phyloP scores from a whole-genome alignment of 2,113 vertebrate genomes.

The Solenodon paradoxus region DNA sequence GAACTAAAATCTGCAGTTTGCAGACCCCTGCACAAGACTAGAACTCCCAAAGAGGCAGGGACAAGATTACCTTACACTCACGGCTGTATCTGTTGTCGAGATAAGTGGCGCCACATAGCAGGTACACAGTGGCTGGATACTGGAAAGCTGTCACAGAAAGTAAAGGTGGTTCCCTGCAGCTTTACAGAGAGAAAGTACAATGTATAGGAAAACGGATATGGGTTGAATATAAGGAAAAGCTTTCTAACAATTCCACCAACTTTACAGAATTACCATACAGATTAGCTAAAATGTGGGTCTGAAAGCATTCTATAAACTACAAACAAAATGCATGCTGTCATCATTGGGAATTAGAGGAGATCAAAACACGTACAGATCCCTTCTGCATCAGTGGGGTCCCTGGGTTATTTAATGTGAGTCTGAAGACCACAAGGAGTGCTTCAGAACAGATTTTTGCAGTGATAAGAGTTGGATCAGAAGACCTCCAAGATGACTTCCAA shows the following conservation, averaged over 20 bases:
- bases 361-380: background rate
- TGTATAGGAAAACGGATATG: background rate
- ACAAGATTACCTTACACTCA: background rate
- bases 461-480: background rate
- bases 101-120: background rate
- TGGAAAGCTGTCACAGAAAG: background rate
- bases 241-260: background rate
- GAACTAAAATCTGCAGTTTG: background rate
- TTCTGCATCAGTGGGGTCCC: background rate
- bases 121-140: background rate
- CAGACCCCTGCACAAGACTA: background rate
- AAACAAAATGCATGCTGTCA: background rate
- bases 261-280: background rate
- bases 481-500: background rate
- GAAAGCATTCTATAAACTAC: background rate
- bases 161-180: background rate
- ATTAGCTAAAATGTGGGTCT: background rate
- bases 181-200: background rate
- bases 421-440: background rate
- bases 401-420: background rate
- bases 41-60: background rate
- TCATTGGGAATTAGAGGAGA: background rate
- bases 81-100: background rate
- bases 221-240: background rate
- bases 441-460: background rate